Percentiles rank a stretch among this genome's conserved stretches.
Evolutionary conservation across 1,140 invertebrate genomes (phyloP).

Genomic region (Nephotettix cincticeps): DNA sequence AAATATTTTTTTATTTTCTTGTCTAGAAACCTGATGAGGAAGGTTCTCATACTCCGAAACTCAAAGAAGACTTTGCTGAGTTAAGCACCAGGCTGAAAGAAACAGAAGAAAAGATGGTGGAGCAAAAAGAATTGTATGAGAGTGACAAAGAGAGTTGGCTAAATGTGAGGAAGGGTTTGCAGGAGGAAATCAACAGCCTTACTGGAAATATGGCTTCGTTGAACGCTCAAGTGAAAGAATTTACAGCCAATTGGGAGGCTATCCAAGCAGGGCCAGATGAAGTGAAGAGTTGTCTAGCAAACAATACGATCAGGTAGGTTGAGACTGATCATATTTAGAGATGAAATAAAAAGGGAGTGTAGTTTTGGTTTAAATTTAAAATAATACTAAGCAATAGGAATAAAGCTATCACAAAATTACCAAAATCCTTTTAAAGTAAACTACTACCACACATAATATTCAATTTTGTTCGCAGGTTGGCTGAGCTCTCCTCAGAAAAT

Average conservation of each 20-base stretch:
- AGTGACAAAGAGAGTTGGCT: conserved; percentile 34
- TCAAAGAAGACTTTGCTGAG: conserved; percentile 29
- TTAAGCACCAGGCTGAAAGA: conserved; percentile 28
- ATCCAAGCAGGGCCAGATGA: conserved; percentile 34
- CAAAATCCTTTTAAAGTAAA: too few species aligned
- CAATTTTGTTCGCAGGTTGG: conserved; percentile 19
- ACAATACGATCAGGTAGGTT: conserved; percentile 24
- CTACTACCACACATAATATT: not conserved
- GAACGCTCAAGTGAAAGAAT: conserved; percentile 27
- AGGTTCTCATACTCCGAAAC: not conserved
- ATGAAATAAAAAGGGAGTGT: not conserved
- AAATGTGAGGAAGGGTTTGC: conserved; percentile 30
- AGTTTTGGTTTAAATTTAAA: too few species aligned
- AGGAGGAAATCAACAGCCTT: conserved; percentile 32
- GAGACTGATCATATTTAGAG: not conserved
- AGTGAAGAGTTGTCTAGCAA: conserved; percentile 31
- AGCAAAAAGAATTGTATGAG: conserved; percentile 35
- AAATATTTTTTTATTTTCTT: not conserved
- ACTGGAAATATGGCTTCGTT: conserved; percentile 17
- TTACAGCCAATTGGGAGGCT: conserved; percentile 29
- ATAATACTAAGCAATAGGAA: too few species aligned
- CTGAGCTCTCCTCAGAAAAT: conserved; percentile 29
- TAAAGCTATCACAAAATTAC: too few species aligned
- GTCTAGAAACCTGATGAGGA: conserved; percentile 13
- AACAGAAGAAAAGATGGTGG: conserved; percentile 31